phyloP scores from a whole-genome alignment of 2,888 invertebrate species.

The Galeopsomyia nigrocyanea region DNA sequence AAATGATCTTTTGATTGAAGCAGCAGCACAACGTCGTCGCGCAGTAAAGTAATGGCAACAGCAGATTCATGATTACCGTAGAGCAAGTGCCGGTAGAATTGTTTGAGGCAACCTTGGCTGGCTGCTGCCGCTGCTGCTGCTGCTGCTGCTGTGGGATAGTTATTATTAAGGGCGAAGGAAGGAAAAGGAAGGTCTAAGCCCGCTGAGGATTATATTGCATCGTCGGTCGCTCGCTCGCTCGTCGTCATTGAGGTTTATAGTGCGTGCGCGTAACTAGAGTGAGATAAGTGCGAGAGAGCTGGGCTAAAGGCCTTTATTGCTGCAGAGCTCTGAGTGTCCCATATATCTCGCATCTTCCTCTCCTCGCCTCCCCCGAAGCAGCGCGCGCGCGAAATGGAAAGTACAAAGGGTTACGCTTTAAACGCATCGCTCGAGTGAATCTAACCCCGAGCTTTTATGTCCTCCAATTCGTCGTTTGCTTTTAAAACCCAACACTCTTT shows the following conservation, averaged over 20 bases:
- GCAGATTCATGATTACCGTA: too few relatives aligned
- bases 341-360: constrained; percentile 2
- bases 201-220: constrained; percentile 4
- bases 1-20: too few relatives aligned
- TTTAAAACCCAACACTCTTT: too few relatives aligned
- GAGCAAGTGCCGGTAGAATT: too few relatives aligned
- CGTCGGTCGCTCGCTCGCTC: background rate
- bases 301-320: constrained; percentile 16
- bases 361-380: too few relatives aligned
- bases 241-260: constrained; percentile 17
- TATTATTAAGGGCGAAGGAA: too few relatives aligned
- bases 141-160: too few relatives aligned
- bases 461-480: too few relatives aligned
- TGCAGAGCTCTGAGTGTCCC: constrained; percentile 1
- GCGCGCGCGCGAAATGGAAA: background rate
- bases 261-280: constrained; percentile 18
- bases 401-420: constrained; percentile 6
- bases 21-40: too few relatives aligned
- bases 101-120: too few relatives aligned
- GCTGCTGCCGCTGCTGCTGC: too few relatives aligned
- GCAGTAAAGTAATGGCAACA: too few relatives aligned
- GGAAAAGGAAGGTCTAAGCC: background rate
- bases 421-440: constrained; percentile 24
- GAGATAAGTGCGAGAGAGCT: constrained; percentile 21
- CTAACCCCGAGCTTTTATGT: constrained; percentile 3